phyloP scores from a whole-genome alignment of 2,113 vertebrate species.

The human (Homo sapiens) region DNA sequence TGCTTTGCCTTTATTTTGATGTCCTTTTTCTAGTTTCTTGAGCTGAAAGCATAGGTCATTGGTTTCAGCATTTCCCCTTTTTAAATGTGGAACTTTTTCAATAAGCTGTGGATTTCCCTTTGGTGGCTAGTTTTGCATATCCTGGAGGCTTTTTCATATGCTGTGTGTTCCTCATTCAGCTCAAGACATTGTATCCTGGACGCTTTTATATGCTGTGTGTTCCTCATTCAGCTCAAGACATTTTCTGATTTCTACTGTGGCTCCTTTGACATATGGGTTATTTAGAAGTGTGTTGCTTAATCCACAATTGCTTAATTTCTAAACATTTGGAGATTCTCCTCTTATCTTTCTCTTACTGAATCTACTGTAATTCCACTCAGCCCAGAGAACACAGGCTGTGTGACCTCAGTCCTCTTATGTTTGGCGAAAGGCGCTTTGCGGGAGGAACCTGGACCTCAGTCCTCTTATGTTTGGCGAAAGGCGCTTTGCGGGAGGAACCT shows the following conservation, averaged over 20 bases:
- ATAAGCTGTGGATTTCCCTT: not conserved
- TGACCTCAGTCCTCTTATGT: accelerated
- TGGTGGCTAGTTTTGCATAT: no score
- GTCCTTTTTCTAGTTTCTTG: not conserved
- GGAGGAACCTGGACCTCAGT: no score
- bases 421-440: not conserved
- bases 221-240: not conserved
- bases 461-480: no score
- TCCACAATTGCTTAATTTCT: not conserved
- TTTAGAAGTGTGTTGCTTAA: not conserved
- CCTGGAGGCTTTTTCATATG: not conserved
- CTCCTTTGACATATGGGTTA: no score
- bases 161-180: not conserved
- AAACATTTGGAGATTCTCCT: not conserved
- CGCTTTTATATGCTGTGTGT: not conserved
- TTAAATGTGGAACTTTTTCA: not conserved
- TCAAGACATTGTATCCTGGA: not conserved
- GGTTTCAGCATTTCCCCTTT: not conserved
- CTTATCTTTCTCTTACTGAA: not conserved
- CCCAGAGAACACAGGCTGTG: not conserved
- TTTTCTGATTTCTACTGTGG: not conserved
- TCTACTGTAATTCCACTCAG: accelerated
- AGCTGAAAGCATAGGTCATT: not conserved
- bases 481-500: not conserved
- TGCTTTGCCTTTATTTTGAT: not conserved